Percentiles rank a stretch among this genome's conserved stretches.
Evolutionary conservation across 2,797 vertebrate species (phyloP).

Genomic region (Vireo griseus): DNA sequence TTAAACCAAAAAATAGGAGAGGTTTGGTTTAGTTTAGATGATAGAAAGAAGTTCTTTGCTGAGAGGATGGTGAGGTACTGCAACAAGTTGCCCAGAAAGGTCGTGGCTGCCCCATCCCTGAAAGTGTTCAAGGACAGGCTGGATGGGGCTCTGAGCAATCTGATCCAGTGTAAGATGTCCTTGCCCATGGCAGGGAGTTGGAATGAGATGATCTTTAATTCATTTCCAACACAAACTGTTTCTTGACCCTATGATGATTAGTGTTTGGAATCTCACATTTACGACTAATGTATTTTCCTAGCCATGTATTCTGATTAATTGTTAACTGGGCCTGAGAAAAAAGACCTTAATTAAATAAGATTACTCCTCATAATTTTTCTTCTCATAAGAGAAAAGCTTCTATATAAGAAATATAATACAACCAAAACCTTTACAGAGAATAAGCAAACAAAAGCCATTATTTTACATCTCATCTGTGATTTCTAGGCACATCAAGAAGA

Average conservation of each 20-base stretch:
- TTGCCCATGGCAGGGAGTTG: background rate
- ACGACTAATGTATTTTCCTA: background rate
- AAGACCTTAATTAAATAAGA: background rate
- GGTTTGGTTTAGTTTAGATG: background rate
- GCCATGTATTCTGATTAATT: background rate
- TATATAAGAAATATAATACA: background rate
- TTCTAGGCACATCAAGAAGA: background rate
- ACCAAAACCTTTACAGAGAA: background rate
- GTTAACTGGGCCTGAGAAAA: background rate
- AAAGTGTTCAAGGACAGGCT: background rate
- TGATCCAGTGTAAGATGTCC: background rate
- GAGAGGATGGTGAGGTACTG: background rate
- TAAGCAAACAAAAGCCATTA: background rate
- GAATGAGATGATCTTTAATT: background rate
- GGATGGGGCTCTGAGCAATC: background rate
- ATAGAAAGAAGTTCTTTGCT: background rate
- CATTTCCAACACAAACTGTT: background rate
- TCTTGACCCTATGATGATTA: background rate
- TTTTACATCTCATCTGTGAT: background rate
- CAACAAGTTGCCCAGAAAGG: background rate
- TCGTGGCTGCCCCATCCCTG: background rate
- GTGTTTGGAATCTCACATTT: background rate
- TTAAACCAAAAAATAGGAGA: background rate
- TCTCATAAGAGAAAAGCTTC: background rate
- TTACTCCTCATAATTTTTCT: background rate